Evolutionary conservation across 2,113 vertebrate species (phyloP), one percentile per base, ranked within the genome.

Genomic region (Elephas maximus): DNA sequence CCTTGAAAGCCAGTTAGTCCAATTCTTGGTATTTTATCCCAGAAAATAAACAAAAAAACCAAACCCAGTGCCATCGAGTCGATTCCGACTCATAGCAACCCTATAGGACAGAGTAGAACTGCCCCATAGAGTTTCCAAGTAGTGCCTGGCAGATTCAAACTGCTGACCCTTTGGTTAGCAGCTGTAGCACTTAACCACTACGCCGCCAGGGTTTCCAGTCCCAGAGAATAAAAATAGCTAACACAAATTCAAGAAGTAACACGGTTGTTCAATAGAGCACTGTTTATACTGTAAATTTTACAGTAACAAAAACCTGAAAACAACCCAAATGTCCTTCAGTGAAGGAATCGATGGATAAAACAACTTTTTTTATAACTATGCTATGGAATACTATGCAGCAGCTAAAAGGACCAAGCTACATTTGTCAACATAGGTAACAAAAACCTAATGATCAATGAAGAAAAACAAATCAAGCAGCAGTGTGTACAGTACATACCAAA

Each of bases 11-110:
- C 37, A 80, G 18, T 83, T 83, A 89, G 95, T 44, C 15, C 18
- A 51, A 85, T 74, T 91, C 84, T 97, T 98, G 2, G 17, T 33
- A 45, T 51, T 83, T 83, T 73, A 84, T 5, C 1, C 15, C 23
- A 53, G 3, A 67, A 21, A 79, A 94, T 93, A 74, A 37, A 37
- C 37, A 37, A 37, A 37, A 37, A 37, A 37, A 37, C 37, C 37
- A 37, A 37, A 37, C 37, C 37, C 37, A 37, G 37, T 37, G 37
- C 37, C 37, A 37, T 37, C 37, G 37, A 37, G 37, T 37, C 37
- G 37, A 37, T 37, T 37, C 37, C 37, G 37, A 37, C 37, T 37
- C 37, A 37, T 37, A 37, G 37, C 37, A 37, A 37, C 37, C 37
- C 37, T 37, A 37, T 37, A 37, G 37, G 37, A 37, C 37, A 37